These are phyloP conservation scores for Pristionchus japonicus DNA, from an alignment of 2,888 invertebrate genomes.

Conservation along the genomic window DNA sequence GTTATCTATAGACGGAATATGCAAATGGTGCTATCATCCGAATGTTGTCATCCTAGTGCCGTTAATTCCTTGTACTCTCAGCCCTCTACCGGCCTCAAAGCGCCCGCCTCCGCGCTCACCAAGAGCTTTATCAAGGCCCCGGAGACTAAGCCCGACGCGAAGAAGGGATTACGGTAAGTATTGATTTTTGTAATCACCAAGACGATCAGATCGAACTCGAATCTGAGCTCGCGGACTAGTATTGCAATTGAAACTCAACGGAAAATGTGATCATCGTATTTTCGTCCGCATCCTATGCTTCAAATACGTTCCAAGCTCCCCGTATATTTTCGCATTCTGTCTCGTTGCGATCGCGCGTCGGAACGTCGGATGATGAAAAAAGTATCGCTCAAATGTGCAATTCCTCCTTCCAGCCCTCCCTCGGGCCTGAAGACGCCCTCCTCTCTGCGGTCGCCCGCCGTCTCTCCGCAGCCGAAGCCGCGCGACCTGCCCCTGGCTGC, in stretches of 20 bases:
- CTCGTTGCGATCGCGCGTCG: too few species aligned
- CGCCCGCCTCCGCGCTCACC: neutral
- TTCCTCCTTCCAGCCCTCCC: neutral
- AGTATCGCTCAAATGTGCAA: neutral
- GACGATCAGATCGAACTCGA: too few species aligned
- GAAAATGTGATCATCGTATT: too few species aligned
- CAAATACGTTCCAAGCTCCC: too few species aligned
- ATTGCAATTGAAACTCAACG: neutral
- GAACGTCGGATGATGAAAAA: too few species aligned
- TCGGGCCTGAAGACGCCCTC: neutral
- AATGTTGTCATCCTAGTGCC: too few species aligned
- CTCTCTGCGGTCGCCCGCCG: neutral
- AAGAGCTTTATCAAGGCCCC: conserved; percentile 18
- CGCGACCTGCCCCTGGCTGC: neutral
- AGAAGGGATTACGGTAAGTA: conserved; percentile 20
- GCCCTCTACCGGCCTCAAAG: neutral
- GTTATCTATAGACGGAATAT: too few species aligned
- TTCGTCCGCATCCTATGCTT: too few species aligned
- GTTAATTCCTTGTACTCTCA: too few species aligned
- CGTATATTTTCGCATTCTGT: too few species aligned
- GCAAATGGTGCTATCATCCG: too few species aligned
- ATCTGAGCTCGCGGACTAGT: too few species aligned
- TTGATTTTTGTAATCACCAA: neutral
- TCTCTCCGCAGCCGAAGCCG: neutral
- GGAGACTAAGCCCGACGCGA: neutral